These are phyloP conservation scores for Myripristis murdjan DNA, from an alignment of 2,797 vertebrate genomes.

Conservation along the genomic window DNA sequence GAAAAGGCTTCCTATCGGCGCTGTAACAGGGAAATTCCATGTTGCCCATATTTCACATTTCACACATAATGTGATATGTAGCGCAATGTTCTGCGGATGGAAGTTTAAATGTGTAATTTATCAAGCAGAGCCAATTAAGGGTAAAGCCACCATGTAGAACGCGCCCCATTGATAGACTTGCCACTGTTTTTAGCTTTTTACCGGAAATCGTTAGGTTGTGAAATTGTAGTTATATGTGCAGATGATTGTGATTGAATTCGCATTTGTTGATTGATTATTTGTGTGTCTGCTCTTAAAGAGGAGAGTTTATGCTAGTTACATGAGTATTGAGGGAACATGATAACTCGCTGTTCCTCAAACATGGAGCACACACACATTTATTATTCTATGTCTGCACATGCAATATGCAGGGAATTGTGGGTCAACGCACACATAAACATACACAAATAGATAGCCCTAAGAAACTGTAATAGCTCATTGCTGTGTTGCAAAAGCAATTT, in stretches of 20 bases:
- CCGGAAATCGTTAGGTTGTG: constrained; percentile 53
- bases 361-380: no score
- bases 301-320: not conserved
- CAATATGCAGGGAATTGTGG: not conserved
- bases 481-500: constrained; percentile 21
- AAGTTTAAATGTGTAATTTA: constrained; percentile 62
- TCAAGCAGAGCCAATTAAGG: constrained; percentile 70
- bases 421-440: not conserved
- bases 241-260: constrained; percentile 27
- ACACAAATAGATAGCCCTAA: not conserved
- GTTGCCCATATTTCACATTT: constrained; percentile 66
- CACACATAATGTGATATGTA: constrained; percentile 67
- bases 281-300: not conserved
- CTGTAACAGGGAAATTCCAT: constrained; percentile 53
- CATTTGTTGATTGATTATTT: constrained; percentile 1
- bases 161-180: constrained; percentile 46
- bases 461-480: not conserved
- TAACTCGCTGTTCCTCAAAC: not conserved
- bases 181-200: constrained; percentile 48
- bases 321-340: not conserved
- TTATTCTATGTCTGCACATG: not conserved
- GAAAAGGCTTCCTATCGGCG: constrained; percentile 47
- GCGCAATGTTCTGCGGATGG: constrained; percentile 58
- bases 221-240: constrained; percentile 52
- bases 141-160: constrained; percentile 53